Base-by-base conservation (phyloP, 2,113 vertebrate genomes). In the Xiphorhynchus elegans region DNA sequence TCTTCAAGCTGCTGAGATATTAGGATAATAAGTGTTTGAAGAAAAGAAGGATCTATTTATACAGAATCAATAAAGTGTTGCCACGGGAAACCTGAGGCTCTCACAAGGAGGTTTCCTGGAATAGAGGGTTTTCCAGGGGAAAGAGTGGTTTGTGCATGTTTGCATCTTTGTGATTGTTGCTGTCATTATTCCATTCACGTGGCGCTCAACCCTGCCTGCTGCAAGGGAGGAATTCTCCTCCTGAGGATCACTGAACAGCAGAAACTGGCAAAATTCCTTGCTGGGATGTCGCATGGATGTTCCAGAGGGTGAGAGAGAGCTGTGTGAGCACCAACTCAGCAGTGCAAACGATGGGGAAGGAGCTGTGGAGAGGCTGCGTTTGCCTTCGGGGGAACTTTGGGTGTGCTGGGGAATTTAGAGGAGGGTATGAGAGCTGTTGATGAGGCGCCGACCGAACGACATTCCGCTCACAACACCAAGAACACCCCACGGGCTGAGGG, bases 21-120 rank as follows among this genome's bases (percentile, higher is more conserved):
- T 89, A 94, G 63, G 58, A 80, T 94, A 91, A 70, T 78, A 85
- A 93, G 42, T 62, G 79, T 88, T 76, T 95, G 82, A 90, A 77
- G 70, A 49, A 93, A 94, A 92, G 15, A 58, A 79, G 52, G 79
- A 95, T 92, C 80, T 92, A 40, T 92, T 94, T 93, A 79, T 53
- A 56, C 13, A 60, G 58, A 92, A 94, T 78, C 77, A 82, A 96
- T 87, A 62, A 88, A 70, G 52, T 0, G 1, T 90, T 95, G 75
- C 83, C 79, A 94, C 35, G 63, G 78, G 92, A 88, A 90, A 86
- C 42, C 29, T 63, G 72, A 84, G 76, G 83, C 72, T 83, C 78
- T 94, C 29, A n/a, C 44, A 73, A 82, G 52, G 49, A 83, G n/a
- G 8, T 25, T 96, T 94, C 84, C 67, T 66, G 76, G 42, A 90